phyloP scores from a whole-genome alignment of 2,888 invertebrate species.

The Disparrhopalites patrizii region DNA sequence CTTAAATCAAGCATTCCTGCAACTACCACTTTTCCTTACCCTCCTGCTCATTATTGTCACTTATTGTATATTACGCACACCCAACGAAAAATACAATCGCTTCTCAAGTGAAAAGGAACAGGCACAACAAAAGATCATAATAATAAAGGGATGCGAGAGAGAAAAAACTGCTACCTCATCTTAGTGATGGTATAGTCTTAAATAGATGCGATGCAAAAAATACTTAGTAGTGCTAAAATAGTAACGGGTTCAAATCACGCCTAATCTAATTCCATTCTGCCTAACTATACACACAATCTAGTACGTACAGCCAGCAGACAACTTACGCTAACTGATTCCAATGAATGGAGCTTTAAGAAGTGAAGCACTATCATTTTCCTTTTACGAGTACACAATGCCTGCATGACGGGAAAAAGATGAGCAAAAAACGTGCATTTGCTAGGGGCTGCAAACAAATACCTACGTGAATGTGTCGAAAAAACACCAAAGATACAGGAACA shows the following conservation, averaged over 20 bases:
- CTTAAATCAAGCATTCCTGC: no score
- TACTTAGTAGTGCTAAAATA: not conserved
- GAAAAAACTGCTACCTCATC: slow-evolving; percentile 12
- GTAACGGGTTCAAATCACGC: slow-evolving; percentile 14
- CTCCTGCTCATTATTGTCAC: no score
- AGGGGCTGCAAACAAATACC: no score
- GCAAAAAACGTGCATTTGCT: not conserved
- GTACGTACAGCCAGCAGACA: no score
- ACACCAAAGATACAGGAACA: no score
- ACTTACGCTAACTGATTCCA: not conserved
- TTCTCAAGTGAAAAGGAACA: slow-evolving; percentile 9
- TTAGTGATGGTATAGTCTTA: not conserved
- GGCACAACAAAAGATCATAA: slow-evolving; percentile 5
- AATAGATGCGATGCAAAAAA: not conserved
- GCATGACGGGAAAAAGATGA: not conserved
- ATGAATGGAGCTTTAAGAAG: not conserved
- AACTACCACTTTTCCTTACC: no score
- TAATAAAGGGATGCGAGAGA: not conserved
- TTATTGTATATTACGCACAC: slow-evolving; percentile 2
- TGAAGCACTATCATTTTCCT: not conserved
- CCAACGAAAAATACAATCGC: no score
- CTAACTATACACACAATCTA: not conserved
- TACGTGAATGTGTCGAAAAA: no score
- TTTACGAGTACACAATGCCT: not conserved
- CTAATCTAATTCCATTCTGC: no score